A percentile compares a stretch with the other conserved stretches of the same genome.
Evolutionary conservation across 2,797 vertebrate genomes (phyloP).

Genomic region (Heteromormyrus szaboi): DNA sequence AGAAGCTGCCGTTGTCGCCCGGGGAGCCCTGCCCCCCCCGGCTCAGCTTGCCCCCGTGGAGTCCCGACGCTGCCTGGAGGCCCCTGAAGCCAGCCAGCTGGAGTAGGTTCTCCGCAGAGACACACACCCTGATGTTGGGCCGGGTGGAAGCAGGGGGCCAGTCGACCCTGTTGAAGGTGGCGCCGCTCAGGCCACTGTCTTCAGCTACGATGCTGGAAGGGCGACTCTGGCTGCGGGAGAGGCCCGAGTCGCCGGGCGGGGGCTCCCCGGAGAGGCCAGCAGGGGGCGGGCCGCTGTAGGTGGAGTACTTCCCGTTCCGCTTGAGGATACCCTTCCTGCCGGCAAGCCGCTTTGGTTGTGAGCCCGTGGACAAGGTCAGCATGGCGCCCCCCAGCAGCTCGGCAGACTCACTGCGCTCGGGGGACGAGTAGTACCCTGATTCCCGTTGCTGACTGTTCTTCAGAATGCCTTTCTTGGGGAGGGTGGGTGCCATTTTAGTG

Average conservation of each 20-base stretch:
- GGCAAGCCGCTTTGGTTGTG: slow-evolving; percentile 66
- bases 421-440: slow-evolving; percentile 97
- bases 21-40: slow-evolving; percentile 73
- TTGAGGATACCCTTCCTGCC: slow-evolving; percentile 94
- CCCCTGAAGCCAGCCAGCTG: slow-evolving; percentile 89
- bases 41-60: slow-evolving; percentile 81
- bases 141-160: slow-evolving; percentile 72
- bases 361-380: slow-evolving; percentile 49
- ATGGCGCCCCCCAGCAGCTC: slow-evolving; percentile 73
- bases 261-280: slow-evolving; percentile 54
- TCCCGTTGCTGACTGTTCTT: slow-evolving; percentile 98
- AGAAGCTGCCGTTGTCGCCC: slow-evolving; percentile 95
- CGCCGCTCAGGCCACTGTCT: slow-evolving; percentile 73
- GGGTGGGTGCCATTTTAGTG: slow-evolving; percentile 69
- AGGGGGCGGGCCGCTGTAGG: slow-evolving; percentile 50
- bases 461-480: slow-evolving; percentile 96
- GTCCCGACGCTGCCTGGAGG: slow-evolving; percentile 74
- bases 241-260: slow-evolving; percentile 60
- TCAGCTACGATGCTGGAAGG: slow-evolving; percentile 89
- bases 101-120: slow-evolving; percentile 91
- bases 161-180: slow-evolving; percentile 78
- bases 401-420: slow-evolving; percentile 90
- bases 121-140: slow-evolving; percentile 84
- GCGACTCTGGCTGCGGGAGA: slow-evolving; percentile 90
- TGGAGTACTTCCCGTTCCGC: slow-evolving; percentile 89